A percentile compares a stretch with the other conserved stretches of the same genome.
phyloP scores from a whole-genome alignment of 2,888 invertebrate species.

The Nymphalis urticae region DNA sequence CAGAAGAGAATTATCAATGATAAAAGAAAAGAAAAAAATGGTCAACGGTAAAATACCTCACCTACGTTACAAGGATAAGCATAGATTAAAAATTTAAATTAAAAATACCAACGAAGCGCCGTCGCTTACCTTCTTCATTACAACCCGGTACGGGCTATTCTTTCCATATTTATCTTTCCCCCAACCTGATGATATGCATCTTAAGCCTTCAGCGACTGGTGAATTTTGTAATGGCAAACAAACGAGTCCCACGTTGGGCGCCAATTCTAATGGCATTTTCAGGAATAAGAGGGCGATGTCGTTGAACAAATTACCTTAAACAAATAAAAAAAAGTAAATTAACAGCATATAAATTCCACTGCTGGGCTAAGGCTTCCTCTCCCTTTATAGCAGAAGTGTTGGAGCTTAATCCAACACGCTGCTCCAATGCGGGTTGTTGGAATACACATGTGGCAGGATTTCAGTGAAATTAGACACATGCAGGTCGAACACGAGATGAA shows the following conservation, averaged over 20 bases:
- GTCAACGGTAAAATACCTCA: no score
- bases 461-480: no score
- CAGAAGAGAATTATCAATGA: no score
- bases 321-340: neutral
- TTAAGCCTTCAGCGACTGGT: constrained; percentile 52
- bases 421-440: no score
- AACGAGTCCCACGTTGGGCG: constrained; percentile 85
- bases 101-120: neutral
- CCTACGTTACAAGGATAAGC: neutral
- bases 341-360: no score
- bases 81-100: neutral
- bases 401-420: no score
- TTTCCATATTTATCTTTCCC: constrained; percentile 86
- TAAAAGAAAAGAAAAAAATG: no score
- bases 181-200: constrained; percentile 89
- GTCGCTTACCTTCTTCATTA: constrained; percentile 56
- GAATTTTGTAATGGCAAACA: constrained; percentile 82
- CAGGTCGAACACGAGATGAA: no score
- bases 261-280: constrained; percentile 79
- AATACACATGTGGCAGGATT: no score
- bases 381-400: no score
- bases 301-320: constrained; percentile 84
- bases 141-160: constrained; percentile 69
- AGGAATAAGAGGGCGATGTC: constrained; percentile 88
- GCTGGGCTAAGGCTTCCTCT: no score